Evolutionary conservation across 1,140 invertebrate genomes (phyloP).

Genomic region (Hyphantria cunea): DNA sequence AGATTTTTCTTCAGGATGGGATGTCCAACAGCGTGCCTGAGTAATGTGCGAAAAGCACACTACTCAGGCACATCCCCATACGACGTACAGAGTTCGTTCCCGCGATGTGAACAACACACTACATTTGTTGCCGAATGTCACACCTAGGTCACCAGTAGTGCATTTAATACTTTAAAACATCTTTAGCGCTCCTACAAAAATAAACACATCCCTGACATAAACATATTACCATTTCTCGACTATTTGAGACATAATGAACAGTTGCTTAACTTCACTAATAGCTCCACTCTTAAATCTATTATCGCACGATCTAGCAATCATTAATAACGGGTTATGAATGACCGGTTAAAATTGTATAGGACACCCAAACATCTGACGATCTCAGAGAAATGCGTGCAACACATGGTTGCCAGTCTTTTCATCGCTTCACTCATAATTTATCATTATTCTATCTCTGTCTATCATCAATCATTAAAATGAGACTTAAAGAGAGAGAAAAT

Average conservation of each 20-base stretch:
- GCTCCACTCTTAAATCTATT: slow-evolving; percentile 40
- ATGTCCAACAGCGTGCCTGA: too few species aligned
- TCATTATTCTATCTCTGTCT: slow-evolving; percentile 56
- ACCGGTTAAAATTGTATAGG: slow-evolving; percentile 69
- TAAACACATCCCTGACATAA: background rate
- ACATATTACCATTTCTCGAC: background rate
- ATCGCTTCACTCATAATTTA: slow-evolving; percentile 65
- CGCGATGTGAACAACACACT: too few species aligned
- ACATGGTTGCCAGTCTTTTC: slow-evolving; percentile 67
- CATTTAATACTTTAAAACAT: too few species aligned
- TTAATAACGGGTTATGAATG: slow-evolving; percentile 69
- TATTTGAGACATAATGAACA: slow-evolving; percentile 2
- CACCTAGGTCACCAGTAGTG: too few species aligned
- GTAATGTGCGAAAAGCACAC: too few species aligned
- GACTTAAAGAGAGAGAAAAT: slow-evolving; percentile 79
- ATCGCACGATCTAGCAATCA: slow-evolving; percentile 52
- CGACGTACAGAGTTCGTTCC: too few species aligned
- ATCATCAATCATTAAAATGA: slow-evolving; percentile 78
- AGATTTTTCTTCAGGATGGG: too few species aligned
- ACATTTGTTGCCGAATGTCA: too few species aligned
- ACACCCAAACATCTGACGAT: slow-evolving; percentile 62
- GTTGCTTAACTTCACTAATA: slow-evolving; percentile 25
- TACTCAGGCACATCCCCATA: too few species aligned
- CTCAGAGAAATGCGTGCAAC: slow-evolving; percentile 44
- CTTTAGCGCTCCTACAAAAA: background rate